Evolutionary conservation across 2,888 invertebrate species (phyloP).

Genomic region (Liopterus haemorrhoidalis): DNA sequence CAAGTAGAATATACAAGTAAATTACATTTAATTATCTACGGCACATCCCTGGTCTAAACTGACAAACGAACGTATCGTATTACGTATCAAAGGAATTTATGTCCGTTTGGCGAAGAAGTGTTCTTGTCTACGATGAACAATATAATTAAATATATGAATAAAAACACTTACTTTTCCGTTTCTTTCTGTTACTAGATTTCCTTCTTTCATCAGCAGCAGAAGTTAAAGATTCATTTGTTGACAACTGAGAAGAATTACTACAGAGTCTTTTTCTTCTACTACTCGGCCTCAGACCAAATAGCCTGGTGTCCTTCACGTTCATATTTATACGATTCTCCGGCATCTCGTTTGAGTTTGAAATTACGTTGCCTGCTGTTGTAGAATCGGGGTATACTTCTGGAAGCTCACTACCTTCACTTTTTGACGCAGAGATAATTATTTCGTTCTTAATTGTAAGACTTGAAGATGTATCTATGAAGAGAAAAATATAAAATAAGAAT

Average conservation of each 20-base stretch:
- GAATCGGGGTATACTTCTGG: constrained; percentile 17
- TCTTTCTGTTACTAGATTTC: constrained; percentile 36
- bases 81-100: too few relatives aligned
- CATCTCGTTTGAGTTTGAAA: constrained; percentile 17
- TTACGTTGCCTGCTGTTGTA: constrained; percentile 13
- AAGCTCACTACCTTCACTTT: constrained; percentile 14
- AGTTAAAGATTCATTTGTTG: constrained; percentile 40
- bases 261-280: constrained; percentile 43
- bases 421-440: constrained; percentile 13
- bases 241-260: constrained; percentile 43
- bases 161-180: constrained; percentile 39
- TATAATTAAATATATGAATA: too few relatives aligned
- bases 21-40: too few relatives aligned
- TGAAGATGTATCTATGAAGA: constrained; percentile 18
- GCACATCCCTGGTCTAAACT: too few relatives aligned
- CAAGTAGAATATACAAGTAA: too few relatives aligned
- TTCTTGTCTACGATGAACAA: too few relatives aligned
- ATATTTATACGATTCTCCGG: constrained; percentile 16
- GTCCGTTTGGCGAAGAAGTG: too few relatives aligned
- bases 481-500: constrained; percentile 6
- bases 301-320: constrained; percentile 17
- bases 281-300: constrained; percentile 40
- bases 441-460: constrained; percentile 10
- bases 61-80: too few relatives aligned
- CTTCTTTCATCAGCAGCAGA: constrained; percentile 38